phyloP scores from a whole-genome alignment of 2,888 invertebrate species.

The Neria commutata region DNA sequence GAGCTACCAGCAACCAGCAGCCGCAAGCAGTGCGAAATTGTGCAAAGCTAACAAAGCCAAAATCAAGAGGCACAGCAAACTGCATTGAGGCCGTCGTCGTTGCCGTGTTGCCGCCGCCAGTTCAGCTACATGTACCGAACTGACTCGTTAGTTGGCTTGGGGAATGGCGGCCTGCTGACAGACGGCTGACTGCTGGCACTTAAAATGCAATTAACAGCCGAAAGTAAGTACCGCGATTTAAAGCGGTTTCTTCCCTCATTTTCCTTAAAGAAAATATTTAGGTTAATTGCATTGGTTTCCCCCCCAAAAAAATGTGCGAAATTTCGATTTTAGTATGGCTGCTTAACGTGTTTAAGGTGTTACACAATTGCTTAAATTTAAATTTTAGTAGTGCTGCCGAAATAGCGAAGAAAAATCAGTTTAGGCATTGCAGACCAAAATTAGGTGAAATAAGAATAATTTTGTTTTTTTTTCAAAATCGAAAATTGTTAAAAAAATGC shows the following conservation, averaged over 20 bases:
- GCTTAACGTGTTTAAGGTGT: too few species aligned
- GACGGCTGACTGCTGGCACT: not conserved
- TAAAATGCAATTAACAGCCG: not conserved
- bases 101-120: not conserved
- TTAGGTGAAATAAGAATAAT: too few species aligned
- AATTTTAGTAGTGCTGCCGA: too few species aligned
- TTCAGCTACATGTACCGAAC: too few species aligned
- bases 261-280: too few species aligned
- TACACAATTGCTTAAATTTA: too few species aligned
- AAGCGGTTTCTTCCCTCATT: not conserved
- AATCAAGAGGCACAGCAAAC: not conserved
- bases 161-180: not conserved
- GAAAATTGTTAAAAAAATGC: not conserved
- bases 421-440: too few species aligned
- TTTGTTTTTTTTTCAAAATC: too few species aligned
- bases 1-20: not conserved
- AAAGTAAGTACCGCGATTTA: not conserved
- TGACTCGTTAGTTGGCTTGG: too few species aligned
- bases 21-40: conserved; percentile 6
- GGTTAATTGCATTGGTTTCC: too few species aligned
- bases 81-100: conserved; percentile 1
- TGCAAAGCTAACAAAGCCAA: not conserved
- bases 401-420: not conserved
- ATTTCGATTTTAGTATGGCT: too few species aligned
- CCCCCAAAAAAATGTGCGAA: too few species aligned